Base-by-base conservation (phyloP, 2,888 invertebrate species). In the Calameuta pallipes region DNA sequence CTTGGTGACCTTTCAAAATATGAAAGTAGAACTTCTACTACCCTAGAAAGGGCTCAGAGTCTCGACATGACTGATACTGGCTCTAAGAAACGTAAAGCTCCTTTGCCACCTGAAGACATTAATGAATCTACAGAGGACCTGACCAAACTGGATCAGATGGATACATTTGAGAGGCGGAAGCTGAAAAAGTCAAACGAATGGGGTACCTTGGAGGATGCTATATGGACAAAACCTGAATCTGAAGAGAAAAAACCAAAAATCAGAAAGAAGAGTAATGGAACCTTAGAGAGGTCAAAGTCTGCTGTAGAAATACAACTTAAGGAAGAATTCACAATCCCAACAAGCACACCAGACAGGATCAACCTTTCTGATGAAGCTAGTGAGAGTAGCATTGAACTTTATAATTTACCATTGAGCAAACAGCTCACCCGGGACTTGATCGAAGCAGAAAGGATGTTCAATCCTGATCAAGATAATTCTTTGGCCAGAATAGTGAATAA, bases 1-100 rank as follows among this genome's bases (percentile, higher is more conserved):
- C 92, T 96, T 1, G 96, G 96, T 0, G 96, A 97, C 90, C 92
- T 97, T 75, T 96, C 96, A 0, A 94, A 95, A 88, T 95, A 96
- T 81, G 93, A 94, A 77, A 92, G 92, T 69, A 90, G 93, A 80
- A 92, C 93, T 12, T 89, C 93, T 4, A 94, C 95, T 4, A 95
- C 94, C 13, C 90, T 95, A 77, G 96, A 97, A 91, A 93, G 96
- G 82, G 96, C 97, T 0, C 96, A 96, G 88, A 96, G 96, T 85
- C 92, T 97, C 73, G 97, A 97, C 83, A 95, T 96, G 90, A 95
- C 95, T 1, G 93, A 94, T 76, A 89, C 93, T 0, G 92, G 92
- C 11, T 93, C 94, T 74, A 95, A 95, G 86, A 95, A 95, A 85
- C 93, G 95, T 36, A 95, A 95, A 90, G 95, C 94, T 0, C 94